phyloP scores from a whole-genome alignment of 2,888 invertebrate genomes.

The Chydorus sphaericus region DNA sequence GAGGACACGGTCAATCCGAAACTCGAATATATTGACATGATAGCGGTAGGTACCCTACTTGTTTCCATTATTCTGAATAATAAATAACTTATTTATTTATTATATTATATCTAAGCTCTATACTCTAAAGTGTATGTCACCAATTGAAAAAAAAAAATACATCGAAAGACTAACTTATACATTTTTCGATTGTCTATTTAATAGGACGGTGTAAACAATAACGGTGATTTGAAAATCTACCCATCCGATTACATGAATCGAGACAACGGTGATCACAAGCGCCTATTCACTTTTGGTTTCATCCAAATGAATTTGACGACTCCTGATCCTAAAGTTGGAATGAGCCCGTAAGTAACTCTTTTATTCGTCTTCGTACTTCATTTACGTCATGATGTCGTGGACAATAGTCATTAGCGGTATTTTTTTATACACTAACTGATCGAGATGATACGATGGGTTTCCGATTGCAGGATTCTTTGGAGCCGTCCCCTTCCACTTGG shows the following conservation, averaged over 20 bases:
- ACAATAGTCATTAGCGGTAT: not conserved
- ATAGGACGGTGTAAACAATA: slow-evolving; percentile 39
- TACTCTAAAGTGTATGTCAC: too few relatives aligned
- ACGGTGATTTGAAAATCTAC: slow-evolving; percentile 54
- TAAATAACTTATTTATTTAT: too few relatives aligned
- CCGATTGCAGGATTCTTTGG: slow-evolving; percentile 54
- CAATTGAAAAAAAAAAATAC: too few relatives aligned
- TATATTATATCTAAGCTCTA: too few relatives aligned
- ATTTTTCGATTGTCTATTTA: slow-evolving; percentile 12
- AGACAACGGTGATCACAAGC: slow-evolving; percentile 42
- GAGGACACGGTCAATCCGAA: slow-evolving; percentile 64
- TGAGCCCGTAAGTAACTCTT: slow-evolving; percentile 54
- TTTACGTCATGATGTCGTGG: not conserved
- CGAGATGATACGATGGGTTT: too few relatives aligned
- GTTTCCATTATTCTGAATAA: too few relatives aligned
- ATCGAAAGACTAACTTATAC: not conserved
- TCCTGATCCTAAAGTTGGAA: slow-evolving; percentile 47
- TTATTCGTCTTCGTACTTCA: not conserved
- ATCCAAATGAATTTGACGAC: slow-evolving; percentile 74
- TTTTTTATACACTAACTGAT: not conserved
- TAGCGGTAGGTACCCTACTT: too few relatives aligned
- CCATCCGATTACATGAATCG: slow-evolving; percentile 55
- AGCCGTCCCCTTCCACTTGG: slow-evolving; percentile 78
- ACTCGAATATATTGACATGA: slow-evolving; percentile 52
- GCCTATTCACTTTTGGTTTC: slow-evolving; percentile 70